phyloP scores from a whole-genome alignment of 2,113 vertebrate genomes.

The Coryphaenoides rupestris region DNA sequence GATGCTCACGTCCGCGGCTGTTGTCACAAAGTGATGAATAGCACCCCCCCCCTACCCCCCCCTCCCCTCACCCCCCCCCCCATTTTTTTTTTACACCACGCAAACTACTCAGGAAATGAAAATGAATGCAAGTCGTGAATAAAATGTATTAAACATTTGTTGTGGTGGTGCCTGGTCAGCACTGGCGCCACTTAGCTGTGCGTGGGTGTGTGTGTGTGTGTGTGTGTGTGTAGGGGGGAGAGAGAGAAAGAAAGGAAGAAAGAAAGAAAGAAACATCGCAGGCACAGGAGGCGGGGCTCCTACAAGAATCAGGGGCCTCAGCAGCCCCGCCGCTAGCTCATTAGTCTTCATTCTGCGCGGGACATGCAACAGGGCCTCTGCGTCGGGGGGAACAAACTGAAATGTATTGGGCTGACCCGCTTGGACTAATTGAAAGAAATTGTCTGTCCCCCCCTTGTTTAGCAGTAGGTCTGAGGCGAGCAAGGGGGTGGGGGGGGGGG shows the following conservation, averaged over 20 bases:
- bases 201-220: constrained; percentile 32
- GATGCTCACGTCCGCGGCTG: constrained; percentile 40
- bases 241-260: neutral
- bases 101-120: constrained; percentile 54
- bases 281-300: constrained; percentile 21
- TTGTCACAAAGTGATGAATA: constrained; percentile 68
- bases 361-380: constrained; percentile 71
- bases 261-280: neutral
- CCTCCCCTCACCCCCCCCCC: too few species aligned
- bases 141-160: constrained; percentile 67
- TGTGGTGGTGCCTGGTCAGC: constrained; percentile 66
- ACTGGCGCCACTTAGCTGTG: constrained; percentile 49
- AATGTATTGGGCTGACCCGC: constrained; percentile 74
- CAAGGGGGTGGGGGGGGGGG: constrained; percentile 32
- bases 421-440: constrained; percentile 81
- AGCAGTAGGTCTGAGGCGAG: constrained; percentile 48
- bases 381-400: constrained; percentile 74
- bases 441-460: constrained; percentile 76
- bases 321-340: constrained; percentile 64
- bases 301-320: constrained; percentile 69
- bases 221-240: constrained; percentile 16
- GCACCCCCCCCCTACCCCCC: neutral
- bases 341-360: constrained; percentile 78
- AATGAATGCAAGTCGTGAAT: constrained; percentile 62
- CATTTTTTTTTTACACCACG: too few species aligned